phyloP scores from a whole-genome alignment of 2,797 vertebrate species.

The Macroramphosus scolopax region DNA sequence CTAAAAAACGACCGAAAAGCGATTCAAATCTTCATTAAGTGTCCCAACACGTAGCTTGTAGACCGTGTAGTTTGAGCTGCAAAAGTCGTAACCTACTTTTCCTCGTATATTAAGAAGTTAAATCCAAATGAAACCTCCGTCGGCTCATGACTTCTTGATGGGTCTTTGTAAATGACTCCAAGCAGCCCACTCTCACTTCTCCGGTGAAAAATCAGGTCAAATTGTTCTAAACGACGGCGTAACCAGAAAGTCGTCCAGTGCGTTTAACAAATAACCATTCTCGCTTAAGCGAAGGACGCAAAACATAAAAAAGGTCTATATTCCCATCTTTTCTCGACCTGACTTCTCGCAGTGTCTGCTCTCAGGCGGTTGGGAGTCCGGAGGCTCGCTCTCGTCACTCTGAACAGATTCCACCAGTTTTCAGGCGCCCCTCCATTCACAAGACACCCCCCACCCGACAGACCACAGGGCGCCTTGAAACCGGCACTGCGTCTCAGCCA shows the following conservation, averaged over 20 bases:
- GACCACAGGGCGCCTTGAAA: conserved; percentile 65
- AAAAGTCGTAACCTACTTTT: conserved; percentile 9
- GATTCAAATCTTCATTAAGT: conserved; percentile 3
- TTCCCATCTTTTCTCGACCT: conserved; percentile 39
- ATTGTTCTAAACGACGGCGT: conserved; percentile 3
- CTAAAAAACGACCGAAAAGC: conserved; percentile 53
- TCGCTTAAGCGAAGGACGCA: not conserved
- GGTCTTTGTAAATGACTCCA: conserved; percentile 76
- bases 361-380: conserved; percentile 63
- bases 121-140: conserved; percentile 51
- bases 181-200: conserved; percentile 60
- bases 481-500: conserved; percentile 68
- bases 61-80: not conserved
- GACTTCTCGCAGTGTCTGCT: conserved; percentile 40
- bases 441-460: conserved; percentile 48
- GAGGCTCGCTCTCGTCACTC: conserved; percentile 65
- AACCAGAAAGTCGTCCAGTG: not conserved
- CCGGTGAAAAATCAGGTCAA: conserved; percentile 26
- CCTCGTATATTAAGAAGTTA: conserved; percentile 29
- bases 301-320: not conserved
- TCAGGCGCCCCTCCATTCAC: conserved; percentile 85
- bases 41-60: not conserved
- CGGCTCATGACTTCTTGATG: conserved; percentile 75
- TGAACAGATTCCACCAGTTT: conserved; percentile 76
- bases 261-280: fast-evolving